Conservation (phyloP, 1,140 invertebrate genomes). For the Drepana arcuata region DNA sequence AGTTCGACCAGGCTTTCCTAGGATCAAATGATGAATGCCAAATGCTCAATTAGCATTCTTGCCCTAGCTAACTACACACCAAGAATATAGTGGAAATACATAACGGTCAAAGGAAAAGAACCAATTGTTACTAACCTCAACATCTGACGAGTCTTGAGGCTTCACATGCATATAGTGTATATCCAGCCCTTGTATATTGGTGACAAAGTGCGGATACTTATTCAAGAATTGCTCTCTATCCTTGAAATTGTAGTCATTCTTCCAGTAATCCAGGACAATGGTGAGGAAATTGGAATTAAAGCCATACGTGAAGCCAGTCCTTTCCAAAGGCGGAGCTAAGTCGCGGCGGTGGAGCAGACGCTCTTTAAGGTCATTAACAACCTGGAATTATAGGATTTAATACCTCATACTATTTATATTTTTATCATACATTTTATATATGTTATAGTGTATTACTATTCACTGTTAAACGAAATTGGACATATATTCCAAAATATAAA, state of each 20-base stretch:
- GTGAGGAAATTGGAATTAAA: slow-evolving; percentile 74
- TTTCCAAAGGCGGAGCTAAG: slow-evolving; percentile 76
- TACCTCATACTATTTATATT: too few species aligned
- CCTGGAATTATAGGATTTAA: too few species aligned
- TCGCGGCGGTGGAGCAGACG: slow-evolving; percentile 74
- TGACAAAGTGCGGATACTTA: slow-evolving; percentile 80
- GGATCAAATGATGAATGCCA: too few species aligned
- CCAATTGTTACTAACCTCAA: slow-evolving; percentile 54
- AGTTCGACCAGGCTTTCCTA: too few species aligned
- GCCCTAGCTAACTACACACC: not conserved
- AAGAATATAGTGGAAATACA: not conserved
- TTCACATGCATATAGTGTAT: slow-evolving; percentile 62
- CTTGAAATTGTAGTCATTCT: slow-evolving; percentile 80
- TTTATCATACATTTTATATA: too few species aligned
- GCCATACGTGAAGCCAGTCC: slow-evolving; percentile 72
- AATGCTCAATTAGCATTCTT: too few species aligned
- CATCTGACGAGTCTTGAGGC: slow-evolving; percentile 24
- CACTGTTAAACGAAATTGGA: too few species aligned
- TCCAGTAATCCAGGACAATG: slow-evolving; percentile 81
- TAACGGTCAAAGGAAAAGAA: too few species aligned
- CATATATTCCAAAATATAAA: slow-evolving; percentile 3
- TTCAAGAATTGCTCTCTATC: slow-evolving; percentile 80
- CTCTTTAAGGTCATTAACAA: slow-evolving; percentile 77
- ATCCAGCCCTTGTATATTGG: slow-evolving; percentile 77
- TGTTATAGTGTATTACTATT: too few species aligned